Percentiles rank a stretch among this genome's conserved stretches.
Evolutionary conservation across 2,797 vertebrate genomes (phyloP).

Genomic region (Fratercula arctica): DNA sequence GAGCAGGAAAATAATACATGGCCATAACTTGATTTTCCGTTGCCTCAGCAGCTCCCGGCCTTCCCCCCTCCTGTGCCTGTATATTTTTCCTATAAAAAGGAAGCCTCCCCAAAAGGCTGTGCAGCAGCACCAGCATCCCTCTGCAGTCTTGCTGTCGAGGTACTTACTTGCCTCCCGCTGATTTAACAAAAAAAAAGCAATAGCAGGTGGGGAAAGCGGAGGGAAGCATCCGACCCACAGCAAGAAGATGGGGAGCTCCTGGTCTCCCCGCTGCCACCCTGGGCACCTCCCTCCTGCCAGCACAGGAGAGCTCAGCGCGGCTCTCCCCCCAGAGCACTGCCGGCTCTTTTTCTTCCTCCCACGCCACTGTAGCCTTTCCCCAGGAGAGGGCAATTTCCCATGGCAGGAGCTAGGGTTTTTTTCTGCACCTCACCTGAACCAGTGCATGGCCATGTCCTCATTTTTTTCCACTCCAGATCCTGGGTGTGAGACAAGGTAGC

Average conservation of each 20-base stretch:
- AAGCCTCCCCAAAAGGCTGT: neutral
- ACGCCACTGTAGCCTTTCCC: neutral
- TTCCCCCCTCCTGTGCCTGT: neutral
- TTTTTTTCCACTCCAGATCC: conserved; percentile 70
- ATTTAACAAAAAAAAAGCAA: neutral
- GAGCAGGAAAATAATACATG: neutral
- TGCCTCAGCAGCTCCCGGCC: neutral
- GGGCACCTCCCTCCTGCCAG: neutral
- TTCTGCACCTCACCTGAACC: conserved; percentile 72
- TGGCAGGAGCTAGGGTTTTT: neutral
- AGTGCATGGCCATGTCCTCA: conserved; percentile 66
- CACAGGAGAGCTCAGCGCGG: fast-evolving
- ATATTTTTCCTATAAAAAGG: neutral
- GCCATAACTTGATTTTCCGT: neutral
- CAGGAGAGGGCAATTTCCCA: neutral
- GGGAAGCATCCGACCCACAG: neutral
- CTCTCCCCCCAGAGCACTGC: neutral
- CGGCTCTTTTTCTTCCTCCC: neutral
- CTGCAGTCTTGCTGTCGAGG: fast-evolving
- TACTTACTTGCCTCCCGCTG: neutral
- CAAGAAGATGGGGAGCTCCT: neutral
- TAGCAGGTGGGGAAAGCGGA: neutral
- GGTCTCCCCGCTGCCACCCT: fast-evolving
- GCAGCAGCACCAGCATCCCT: neutral
- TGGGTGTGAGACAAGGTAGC: conserved; percentile 3